These are phyloP conservation scores for Oxygymnocypris stewartii DNA, from an alignment of 2,113 vertebrate genomes.

Conservation along the genomic window DNA sequence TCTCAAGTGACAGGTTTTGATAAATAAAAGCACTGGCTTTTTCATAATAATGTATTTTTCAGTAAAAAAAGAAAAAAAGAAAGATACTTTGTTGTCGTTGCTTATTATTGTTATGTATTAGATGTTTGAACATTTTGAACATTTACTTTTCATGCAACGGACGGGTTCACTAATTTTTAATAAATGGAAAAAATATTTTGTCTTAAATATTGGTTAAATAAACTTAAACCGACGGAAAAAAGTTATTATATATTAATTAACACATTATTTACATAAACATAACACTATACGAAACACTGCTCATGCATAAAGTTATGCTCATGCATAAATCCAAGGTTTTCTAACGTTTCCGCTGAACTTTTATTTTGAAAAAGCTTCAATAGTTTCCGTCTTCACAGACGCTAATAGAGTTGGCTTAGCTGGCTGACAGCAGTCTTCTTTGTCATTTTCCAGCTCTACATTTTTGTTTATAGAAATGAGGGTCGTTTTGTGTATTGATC, in stretches of 20 bases:
- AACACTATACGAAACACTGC: not conserved
- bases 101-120: not conserved
- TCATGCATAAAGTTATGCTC: too few relatives aligned
- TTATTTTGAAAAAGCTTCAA: conserved; percentile 43
- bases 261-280: not conserved
- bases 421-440: not conserved
- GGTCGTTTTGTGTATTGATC: not conserved
- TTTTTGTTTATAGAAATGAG: not conserved
- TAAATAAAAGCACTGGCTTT: not conserved
- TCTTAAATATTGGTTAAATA: too few relatives aligned
- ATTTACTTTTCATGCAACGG: too few relatives aligned
- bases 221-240: too few relatives aligned
- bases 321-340: not conserved
- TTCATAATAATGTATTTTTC: too few relatives aligned
- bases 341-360: not conserved
- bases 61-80: too few relatives aligned
- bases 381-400: not conserved
- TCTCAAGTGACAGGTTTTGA: not conserved
- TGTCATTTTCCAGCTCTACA: not conserved
- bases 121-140: too few relatives aligned
- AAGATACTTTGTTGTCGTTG: too few relatives aligned
- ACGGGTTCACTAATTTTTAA: too few relatives aligned
- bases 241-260: not conserved
- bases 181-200: too few relatives aligned
- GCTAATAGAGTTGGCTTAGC: not conserved